Evolutionary conservation across 2,113 vertebrate species (phyloP).

Genomic region (Sorex araneus): DNA sequence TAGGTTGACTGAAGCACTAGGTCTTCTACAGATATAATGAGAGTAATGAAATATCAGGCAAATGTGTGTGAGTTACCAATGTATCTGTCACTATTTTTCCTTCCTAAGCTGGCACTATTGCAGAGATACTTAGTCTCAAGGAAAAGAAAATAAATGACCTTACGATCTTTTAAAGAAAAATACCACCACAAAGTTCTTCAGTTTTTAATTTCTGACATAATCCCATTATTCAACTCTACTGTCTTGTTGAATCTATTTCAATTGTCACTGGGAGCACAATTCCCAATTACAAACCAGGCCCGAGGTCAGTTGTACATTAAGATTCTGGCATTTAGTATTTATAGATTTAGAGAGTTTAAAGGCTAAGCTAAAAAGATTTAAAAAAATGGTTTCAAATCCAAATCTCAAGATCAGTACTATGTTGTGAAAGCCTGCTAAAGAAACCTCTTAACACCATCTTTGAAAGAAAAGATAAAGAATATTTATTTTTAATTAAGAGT

Average conservation of each 20-base stretch:
- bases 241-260: background rate
- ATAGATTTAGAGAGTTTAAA: constrained; percentile 63
- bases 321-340: constrained; percentile 52
- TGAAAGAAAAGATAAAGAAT: constrained; percentile 34
- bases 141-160: background rate
- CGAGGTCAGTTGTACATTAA: constrained; percentile 50
- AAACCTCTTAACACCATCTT: constrained; percentile 43
- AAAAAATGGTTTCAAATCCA: constrained; percentile 56
- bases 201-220: background rate
- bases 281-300: background rate
- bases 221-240: background rate
- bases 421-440: background rate
- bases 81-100: background rate
- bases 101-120: background rate
- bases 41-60: background rate
- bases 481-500: background rate
- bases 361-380: constrained; percentile 34
- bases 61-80: background rate
- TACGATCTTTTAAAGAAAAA: background rate
- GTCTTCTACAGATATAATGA: background rate
- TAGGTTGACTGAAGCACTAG: accelerated
- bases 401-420: background rate
- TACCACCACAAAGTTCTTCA: background rate
- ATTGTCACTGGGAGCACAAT: background rate
- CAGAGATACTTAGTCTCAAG: background rate